These are phyloP conservation scores for Drosophila pseudoananassae DNA, from an alignment of 1,140 invertebrate genomes.

Conservation along the genomic window DNA sequence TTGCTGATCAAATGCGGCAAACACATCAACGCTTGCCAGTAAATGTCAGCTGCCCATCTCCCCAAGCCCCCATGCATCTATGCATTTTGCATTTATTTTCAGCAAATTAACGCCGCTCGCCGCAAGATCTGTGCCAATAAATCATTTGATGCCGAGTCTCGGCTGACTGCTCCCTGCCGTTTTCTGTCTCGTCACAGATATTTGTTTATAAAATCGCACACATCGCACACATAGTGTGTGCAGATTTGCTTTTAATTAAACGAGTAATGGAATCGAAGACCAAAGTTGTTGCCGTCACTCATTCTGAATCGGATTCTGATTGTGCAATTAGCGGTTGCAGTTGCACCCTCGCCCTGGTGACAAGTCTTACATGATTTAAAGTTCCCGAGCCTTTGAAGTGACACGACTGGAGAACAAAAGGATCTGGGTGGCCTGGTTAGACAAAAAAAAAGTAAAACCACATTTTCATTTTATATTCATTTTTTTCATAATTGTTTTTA, in stretches of 20 bases:
- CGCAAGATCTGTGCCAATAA: slow-evolving; percentile 72
- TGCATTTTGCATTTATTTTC: slow-evolving; percentile 71
- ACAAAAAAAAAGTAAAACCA: not conserved
- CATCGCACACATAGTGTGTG: slow-evolving; percentile 8
- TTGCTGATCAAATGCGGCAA: slow-evolving; percentile 8
- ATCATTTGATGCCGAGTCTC: slow-evolving; percentile 65
- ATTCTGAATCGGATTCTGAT: slow-evolving; percentile 47
- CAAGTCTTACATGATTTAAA: slow-evolving; percentile 68
- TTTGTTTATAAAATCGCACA: slow-evolving; percentile 63
- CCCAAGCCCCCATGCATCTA: slow-evolving; percentile 49
- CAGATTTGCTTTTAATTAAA: slow-evolving; percentile 75
- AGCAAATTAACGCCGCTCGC: slow-evolving; percentile 72
- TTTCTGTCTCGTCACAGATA: slow-evolving; percentile 60
- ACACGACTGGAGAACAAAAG: too few relatives aligned
- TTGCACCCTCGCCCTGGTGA: slow-evolving; percentile 36
- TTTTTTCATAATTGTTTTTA: slow-evolving; percentile 35
- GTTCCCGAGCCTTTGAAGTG: slow-evolving; percentile 60
- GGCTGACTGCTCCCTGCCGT: slow-evolving; percentile 27
- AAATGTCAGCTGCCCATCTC: slow-evolving; percentile 75
- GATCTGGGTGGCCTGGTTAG: not conserved
- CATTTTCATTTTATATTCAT: slow-evolving; percentile 15
- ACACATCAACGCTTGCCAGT: slow-evolving; percentile 76
- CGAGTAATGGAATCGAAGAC: slow-evolving; percentile 62
- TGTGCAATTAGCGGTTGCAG: slow-evolving; percentile 68
- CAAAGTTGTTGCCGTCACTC: slow-evolving; percentile 65